Evolutionary conservation across 2,797 vertebrate species (phyloP).

Genomic region (Smutsia temminckii): DNA sequence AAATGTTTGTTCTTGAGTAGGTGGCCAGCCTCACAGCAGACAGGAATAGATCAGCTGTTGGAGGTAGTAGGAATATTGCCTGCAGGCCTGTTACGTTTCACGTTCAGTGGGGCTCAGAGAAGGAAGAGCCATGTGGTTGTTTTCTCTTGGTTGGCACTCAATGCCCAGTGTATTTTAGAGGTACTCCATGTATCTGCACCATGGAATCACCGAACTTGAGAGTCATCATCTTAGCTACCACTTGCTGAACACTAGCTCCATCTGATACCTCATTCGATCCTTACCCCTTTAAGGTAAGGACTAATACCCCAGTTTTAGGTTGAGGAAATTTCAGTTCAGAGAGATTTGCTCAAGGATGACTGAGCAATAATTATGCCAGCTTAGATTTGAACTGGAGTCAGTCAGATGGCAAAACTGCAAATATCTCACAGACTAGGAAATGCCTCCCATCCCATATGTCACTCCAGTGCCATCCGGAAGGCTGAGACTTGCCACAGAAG

Average conservation of each 20-base stretch:
- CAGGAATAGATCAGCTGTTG: neutral
- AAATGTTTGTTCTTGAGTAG: neutral
- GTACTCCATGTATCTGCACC: neutral
- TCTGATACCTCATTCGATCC: neutral
- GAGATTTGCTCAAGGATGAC: neutral
- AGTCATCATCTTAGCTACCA: neutral
- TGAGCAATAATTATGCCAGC: neutral
- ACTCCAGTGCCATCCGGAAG: too few relatives aligned
- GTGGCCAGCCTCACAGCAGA: neutral
- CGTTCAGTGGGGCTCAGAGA: too few relatives aligned
- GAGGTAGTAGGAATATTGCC: too few relatives aligned
- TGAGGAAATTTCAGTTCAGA: neutral
- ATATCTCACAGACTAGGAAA: neutral
- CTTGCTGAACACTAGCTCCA: too few relatives aligned
- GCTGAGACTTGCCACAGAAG: neutral
- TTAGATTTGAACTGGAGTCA: neutral
- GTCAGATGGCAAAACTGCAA: neutral
- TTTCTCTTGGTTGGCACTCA: neutral
- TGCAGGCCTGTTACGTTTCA: too few relatives aligned
- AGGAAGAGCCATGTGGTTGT: neutral
- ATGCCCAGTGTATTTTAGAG: neutral
- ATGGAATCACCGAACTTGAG: neutral
- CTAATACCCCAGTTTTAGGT: neutral
- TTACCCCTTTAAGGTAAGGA: neutral
- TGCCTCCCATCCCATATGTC: fast-evolving